Evolutionary conservation across 35 echinoderm and acorn worm genomes (phyloP).

Genomic region (Hemicentrotus pulcherrimus): DNA sequence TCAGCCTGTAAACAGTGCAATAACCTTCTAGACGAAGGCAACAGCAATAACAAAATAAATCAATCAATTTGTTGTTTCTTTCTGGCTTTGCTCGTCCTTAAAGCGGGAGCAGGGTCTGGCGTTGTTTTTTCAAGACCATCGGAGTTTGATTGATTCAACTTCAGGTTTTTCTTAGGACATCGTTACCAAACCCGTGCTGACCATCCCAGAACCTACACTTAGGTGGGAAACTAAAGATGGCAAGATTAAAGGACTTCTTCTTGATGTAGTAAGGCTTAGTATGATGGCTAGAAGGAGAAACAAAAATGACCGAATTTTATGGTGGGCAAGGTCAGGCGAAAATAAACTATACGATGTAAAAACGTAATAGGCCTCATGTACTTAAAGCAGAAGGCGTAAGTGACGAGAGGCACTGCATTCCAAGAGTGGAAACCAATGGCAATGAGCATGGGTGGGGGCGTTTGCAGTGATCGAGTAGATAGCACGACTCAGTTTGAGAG

Average conservation of each 20-base stretch:
- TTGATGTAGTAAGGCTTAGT: neutral
- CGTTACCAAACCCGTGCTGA: neutral
- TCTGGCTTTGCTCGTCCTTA: neutral
- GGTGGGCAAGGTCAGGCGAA: neutral
- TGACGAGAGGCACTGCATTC: neutral
- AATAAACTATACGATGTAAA: neutral
- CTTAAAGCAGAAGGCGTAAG: neutral
- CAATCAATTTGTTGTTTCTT: neutral
- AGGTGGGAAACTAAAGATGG: neutral
- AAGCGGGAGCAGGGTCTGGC: neutral
- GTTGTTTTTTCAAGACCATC: neutral
- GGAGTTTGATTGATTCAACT: neutral
- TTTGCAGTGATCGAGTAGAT: too few relatives aligned
- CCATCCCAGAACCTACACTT: neutral
- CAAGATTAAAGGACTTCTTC: neutral
- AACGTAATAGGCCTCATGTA: neutral
- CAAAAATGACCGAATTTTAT: neutral
- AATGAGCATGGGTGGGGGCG: neutral
- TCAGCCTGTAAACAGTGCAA: neutral
- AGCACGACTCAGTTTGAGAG: neutral
- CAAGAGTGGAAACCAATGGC: neutral
- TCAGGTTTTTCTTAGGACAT: neutral
- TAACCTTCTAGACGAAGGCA: neutral
- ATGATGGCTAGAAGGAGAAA: neutral
- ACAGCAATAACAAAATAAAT: neutral